Percentiles rank a stretch among this genome's conserved stretches.
phyloP scores from a whole-genome alignment of 2,888 invertebrate species.

The Drosophila quinaria region DNA sequence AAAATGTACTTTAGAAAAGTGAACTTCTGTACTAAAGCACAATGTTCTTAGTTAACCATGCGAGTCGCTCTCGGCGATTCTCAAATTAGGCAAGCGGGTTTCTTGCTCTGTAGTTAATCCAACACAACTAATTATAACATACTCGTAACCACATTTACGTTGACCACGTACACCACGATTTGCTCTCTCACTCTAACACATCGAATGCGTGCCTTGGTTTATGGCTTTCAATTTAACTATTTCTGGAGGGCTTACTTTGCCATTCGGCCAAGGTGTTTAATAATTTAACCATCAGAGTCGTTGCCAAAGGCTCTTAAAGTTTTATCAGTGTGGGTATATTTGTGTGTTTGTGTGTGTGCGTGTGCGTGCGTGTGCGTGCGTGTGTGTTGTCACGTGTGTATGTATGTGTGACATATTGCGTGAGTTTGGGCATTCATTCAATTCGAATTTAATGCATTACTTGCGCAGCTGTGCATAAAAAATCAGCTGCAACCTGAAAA shows the following conservation, averaged over 20 bases:
- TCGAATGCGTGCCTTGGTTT: constrained; percentile 23
- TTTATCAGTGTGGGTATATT: constrained; percentile 26
- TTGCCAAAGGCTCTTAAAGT: constrained; percentile 37
- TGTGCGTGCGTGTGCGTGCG: constrained; percentile 4
- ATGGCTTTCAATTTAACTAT: constrained; percentile 35
- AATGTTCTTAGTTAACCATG: constrained; percentile 3
- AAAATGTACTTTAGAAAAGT: not conserved
- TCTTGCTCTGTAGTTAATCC: constrained; percentile 11
- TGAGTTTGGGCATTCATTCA: constrained; percentile 33
- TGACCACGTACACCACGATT: not conserved
- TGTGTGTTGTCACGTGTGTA: constrained; percentile 8
- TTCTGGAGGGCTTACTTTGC: constrained; percentile 34
- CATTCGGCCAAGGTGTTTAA: constrained; percentile 54
- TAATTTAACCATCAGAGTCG: constrained; percentile 58
- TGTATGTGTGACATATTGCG: constrained; percentile 13
- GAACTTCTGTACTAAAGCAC: not conserved
- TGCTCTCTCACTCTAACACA: not conserved
- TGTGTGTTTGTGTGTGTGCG: constrained; percentile 4
- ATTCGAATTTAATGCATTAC: constrained; percentile 68
- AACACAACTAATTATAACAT: constrained; percentile 23
- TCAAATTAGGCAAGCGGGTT: not conserved
- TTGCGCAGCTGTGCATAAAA: constrained; percentile 68
- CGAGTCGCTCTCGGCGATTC: constrained; percentile 10
- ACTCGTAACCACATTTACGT: constrained; percentile 16
- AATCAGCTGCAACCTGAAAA: constrained; percentile 50